Evolutionary conservation across 2,797 vertebrate species (phyloP).

Genomic region (Sphenodon punctatus): DNA sequence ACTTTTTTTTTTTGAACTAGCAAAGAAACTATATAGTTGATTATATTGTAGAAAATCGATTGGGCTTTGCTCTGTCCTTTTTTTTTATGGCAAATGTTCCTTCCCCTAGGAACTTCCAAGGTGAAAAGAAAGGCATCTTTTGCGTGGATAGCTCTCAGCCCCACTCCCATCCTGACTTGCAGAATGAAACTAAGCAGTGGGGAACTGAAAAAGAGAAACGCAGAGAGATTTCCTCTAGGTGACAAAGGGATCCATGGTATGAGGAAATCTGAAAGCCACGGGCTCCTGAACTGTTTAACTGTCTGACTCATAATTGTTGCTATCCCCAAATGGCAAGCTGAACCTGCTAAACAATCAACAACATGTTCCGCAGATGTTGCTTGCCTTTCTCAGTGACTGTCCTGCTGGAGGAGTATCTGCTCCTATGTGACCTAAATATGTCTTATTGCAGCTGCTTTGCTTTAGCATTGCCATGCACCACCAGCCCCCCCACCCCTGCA

Average conservation of each 20-base stretch:
- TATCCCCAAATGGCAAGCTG: not conserved
- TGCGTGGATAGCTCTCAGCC: no score
- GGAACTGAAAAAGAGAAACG: not conserved
- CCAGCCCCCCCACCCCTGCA: no score
- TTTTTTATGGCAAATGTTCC: no score
- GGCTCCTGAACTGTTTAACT: not conserved
- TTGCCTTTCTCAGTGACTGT: not conserved
- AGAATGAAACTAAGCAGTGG: no score
- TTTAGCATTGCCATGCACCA: not conserved
- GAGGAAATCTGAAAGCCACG: not conserved
- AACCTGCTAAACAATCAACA: not conserved
- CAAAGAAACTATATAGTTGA: no score
- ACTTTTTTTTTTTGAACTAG: no score
- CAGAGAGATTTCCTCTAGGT: not conserved
- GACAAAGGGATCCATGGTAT: not conserved
- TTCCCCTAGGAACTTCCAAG: no score
- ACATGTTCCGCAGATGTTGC: not conserved
- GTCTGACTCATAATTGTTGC: not conserved
- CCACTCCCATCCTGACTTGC: no score
- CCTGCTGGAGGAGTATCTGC: not conserved
- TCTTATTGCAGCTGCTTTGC: not conserved
- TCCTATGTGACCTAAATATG: not conserved
- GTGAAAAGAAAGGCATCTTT: no score
- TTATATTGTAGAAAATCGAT: no score
- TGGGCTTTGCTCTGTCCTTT: no score